Evolutionary conservation across 2,113 vertebrate species (phyloP).

Genomic region (Nothoprocta perdicaria): DNA sequence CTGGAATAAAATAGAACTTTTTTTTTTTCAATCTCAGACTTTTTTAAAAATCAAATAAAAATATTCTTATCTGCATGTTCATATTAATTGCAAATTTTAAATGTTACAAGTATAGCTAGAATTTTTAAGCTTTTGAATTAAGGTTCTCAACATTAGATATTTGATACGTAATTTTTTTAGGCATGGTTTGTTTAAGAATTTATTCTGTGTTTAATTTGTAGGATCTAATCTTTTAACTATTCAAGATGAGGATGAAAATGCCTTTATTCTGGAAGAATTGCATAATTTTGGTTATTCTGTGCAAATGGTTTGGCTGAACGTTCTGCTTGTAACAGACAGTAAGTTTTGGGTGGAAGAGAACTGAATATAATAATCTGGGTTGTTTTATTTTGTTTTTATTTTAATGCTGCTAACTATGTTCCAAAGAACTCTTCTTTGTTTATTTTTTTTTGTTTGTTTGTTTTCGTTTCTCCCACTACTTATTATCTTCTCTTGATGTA

Average conservation of each 20-base stretch:
- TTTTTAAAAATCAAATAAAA: not conserved
- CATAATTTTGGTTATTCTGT: slow-evolving; percentile 78
- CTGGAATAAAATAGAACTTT: not conserved
- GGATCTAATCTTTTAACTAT: slow-evolving; percentile 88
- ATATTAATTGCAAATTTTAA: not conserved
- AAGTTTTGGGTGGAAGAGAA: slow-evolving; percentile 68
- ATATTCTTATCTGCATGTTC: not conserved
- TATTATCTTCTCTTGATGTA: not conserved
- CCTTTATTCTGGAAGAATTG: slow-evolving; percentile 88
- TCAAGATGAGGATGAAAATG: slow-evolving; percentile 86
- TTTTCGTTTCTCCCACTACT: not conserved
- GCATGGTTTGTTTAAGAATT: not conserved
- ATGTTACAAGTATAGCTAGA: not conserved
- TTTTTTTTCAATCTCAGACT: not conserved
- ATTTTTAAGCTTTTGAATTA: not conserved
- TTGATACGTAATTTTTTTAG: not conserved
- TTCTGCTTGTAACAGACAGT: slow-evolving; percentile 82
- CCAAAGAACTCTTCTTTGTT: not conserved
- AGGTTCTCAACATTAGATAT: not conserved
- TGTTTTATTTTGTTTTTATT: not conserved
- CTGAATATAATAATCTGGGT: not conserved
- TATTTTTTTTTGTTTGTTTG: not conserved
- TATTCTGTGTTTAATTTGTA: slow-evolving; percentile 57
- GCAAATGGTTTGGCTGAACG: slow-evolving; percentile 88
- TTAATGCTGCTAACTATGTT: not conserved